Evolutionary conservation across 2,888 invertebrate genomes (phyloP).

Genomic region (Andrena marginata): DNA sequence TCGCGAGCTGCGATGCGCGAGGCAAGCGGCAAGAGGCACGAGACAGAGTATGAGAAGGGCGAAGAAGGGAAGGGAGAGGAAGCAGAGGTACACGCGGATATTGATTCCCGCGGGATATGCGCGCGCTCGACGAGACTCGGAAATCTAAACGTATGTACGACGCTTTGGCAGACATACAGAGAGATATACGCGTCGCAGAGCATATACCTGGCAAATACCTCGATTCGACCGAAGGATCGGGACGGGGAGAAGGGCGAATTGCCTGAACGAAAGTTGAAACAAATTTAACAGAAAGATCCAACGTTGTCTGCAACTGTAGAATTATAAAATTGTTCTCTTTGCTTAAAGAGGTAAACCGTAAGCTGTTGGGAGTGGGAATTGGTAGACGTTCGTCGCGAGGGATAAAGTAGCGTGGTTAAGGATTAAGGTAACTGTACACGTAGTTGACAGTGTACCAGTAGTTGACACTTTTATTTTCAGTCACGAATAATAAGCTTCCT

Average conservation of each 20-base stretch:
- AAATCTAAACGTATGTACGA: slow-evolving; percentile 75
- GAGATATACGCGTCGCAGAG: slow-evolving; percentile 46
- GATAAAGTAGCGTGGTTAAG: slow-evolving; percentile 2
- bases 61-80: slow-evolving; percentile 72
- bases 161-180: slow-evolving; percentile 62
- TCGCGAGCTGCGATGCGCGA: slow-evolving; percentile 54
- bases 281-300: too few relatives aligned
- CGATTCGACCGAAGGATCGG: not conserved
- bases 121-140: slow-evolving; percentile 80
- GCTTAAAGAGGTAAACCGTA: not conserved
- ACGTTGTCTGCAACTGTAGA: too few relatives aligned
- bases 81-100: slow-evolving; percentile 81
- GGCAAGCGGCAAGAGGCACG: slow-evolving; percentile 67
- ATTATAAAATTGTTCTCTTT: too few relatives aligned
- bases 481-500: too few relatives aligned
- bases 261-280: too few relatives aligned
- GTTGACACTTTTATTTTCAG: too few relatives aligned
- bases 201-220: slow-evolving; percentile 31
- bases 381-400: not conserved
- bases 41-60: slow-evolving; percentile 75
- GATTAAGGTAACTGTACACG: too few relatives aligned
- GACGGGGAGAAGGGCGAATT: not conserved
- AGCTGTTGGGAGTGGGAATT: not conserved
- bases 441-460: too few relatives aligned
- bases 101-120: slow-evolving; percentile 85